phyloP scores from a whole-genome alignment of 2,113 vertebrate genomes.

The Thinocorus orbignyianus region DNA sequence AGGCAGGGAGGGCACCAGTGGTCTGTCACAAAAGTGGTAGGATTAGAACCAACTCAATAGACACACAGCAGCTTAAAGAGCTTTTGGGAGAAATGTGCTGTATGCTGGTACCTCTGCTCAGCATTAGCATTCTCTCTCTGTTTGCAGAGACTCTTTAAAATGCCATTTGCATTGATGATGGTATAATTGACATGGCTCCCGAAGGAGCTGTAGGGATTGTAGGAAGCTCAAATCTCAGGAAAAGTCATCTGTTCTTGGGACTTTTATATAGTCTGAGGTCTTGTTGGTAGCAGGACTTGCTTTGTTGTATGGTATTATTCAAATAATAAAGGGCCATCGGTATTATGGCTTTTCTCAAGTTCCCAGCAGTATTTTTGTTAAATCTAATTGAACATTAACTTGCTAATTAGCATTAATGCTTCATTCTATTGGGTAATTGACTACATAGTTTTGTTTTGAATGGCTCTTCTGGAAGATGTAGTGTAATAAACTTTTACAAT shows the following conservation, averaged over 20 bases:
- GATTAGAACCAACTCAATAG: slow-evolving; percentile 42
- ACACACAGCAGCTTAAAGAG: slow-evolving; percentile 17
- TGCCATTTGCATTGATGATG: slow-evolving; percentile 72
- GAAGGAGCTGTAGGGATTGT: slow-evolving; percentile 58
- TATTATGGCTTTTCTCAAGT: slow-evolving; percentile 13
- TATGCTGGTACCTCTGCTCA: slow-evolving; percentile 5
- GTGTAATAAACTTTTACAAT: slow-evolving; percentile 4
- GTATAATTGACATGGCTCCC: slow-evolving; percentile 74
- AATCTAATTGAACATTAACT: slow-evolving; percentile 46
- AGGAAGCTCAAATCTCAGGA: slow-evolving; percentile 57
- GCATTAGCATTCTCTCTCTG: slow-evolving; percentile 66
- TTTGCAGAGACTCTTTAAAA: slow-evolving; percentile 71
- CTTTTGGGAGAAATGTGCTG: slow-evolving; percentile 13
- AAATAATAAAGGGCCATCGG: slow-evolving; percentile 43
- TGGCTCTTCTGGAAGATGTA: background rate
- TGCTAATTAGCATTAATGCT: slow-evolving; percentile 34
- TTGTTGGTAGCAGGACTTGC: slow-evolving; percentile 33
- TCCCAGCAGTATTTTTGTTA: slow-evolving; percentile 45
- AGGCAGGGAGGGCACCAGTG: slow-evolving; percentile 34
- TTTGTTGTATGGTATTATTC: slow-evolving; percentile 36
- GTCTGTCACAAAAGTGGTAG: background rate
- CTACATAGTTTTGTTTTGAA: background rate
- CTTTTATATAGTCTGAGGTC: slow-evolving; percentile 37
- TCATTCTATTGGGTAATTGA: slow-evolving; percentile 24
- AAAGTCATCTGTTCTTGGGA: slow-evolving; percentile 64